These are phyloP conservation scores for Mesoligia furuncula DNA, from an alignment of 2,888 invertebrate species.

Conservation along the genomic window DNA sequence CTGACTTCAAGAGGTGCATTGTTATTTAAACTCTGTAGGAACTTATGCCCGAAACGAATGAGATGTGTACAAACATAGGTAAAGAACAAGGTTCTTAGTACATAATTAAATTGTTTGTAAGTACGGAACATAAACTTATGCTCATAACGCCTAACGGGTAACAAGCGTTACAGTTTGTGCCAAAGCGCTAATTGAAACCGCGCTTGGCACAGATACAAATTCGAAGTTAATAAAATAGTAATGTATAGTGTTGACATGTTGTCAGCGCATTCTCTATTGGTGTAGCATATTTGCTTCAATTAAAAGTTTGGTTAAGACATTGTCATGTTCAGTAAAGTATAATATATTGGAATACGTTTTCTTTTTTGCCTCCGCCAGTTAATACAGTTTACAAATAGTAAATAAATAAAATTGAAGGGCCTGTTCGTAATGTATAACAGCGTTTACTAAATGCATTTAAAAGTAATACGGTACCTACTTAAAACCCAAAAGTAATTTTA, in stretches of 20 bases:
- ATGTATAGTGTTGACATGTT: conserved; percentile 33
- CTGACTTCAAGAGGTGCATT: conserved; percentile 63
- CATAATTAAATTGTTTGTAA: conserved; percentile 34
- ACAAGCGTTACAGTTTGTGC: conserved; percentile 48
- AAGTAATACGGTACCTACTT: neutral
- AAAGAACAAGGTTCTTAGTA: conserved; percentile 21
- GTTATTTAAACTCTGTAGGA: conserved; percentile 49
- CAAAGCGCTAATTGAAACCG: conserved; percentile 58
- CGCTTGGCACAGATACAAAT: conserved; percentile 49
- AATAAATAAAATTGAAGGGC: neutral
- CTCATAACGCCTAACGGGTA: conserved; percentile 38
- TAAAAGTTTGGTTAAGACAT: neutral
- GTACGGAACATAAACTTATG: conserved; percentile 42
- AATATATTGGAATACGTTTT: neutral
- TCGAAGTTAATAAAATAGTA: conserved; percentile 51
- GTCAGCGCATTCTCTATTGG: conserved; percentile 19
- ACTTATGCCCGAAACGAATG: conserved; percentile 48
- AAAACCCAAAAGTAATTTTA: neutral
- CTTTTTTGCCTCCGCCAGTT: neutral
- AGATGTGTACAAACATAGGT: conserved; percentile 32
- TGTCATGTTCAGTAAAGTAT: neutral
- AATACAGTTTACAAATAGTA: neutral
- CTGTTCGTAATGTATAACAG: neutral
- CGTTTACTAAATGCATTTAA: neutral
- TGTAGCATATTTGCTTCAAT: conserved; percentile 2